Base-by-base conservation (phyloP, 2,797 vertebrate species). In the Petrocephalus sullivani region DNA sequence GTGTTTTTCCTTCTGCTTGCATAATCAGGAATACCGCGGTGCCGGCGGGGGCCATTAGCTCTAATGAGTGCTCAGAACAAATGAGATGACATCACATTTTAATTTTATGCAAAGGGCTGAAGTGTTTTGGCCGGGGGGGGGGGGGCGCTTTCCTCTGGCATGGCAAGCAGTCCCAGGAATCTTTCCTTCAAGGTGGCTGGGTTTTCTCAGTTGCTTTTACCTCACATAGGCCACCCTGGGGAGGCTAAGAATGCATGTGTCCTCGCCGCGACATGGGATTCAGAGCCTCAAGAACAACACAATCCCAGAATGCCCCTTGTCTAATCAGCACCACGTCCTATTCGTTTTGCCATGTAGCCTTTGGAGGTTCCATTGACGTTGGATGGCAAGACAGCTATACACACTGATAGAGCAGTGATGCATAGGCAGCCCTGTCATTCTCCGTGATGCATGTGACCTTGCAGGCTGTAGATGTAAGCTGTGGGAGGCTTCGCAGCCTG, bases 21-120 rank as follows among this genome's bases (percentile, higher is more conserved):
- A 88, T 91, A 91, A 91, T 89, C 91, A 92, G 91, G 94, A 95
- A 95, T 94, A 93, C 93, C 92, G 93, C 10, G 51, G 90, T 88
- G 92, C 91, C 92, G 89, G 75, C 46, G 89, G 93, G 92, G 92
- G 81, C 92, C 92, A 86, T 91, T 94, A 93, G 94, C 94, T 90
- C 92, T 94, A 94, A 94, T 92, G 92, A 93, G 89, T 91, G 89
- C 90, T 93, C 91, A 85, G 89, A 91, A 91, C 91, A 87, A 90
- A 88, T 92, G 90, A 93, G 90, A 91, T 94, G 94, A 95, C 93
- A 92, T 95, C 94, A 94, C 89, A 61, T 93, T 93, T 95, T 89
- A 92, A 91, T 93, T 90, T 91, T 23, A 37, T 92, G 89, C 90
- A 89, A 92, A 89, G 85, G 90, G 87, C 88, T 53, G 60, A 90